These are phyloP conservation scores for Thaleichthys pacificus DNA, from an alignment of 2,797 vertebrate genomes.

Conservation along the genomic window DNA sequence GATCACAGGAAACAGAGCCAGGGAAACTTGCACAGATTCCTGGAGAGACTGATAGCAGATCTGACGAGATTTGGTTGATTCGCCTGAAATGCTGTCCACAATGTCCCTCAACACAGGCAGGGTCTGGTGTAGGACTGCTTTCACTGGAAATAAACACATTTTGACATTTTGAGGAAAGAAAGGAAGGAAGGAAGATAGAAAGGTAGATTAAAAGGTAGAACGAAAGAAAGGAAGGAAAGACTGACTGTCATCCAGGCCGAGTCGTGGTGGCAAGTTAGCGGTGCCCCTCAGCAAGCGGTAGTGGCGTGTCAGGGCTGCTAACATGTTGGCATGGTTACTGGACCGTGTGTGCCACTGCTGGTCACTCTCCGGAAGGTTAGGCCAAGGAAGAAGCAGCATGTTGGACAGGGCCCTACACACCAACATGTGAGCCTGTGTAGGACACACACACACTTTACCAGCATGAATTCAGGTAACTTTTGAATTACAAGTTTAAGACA, in stretches of 20 bases:
- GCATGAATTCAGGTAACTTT: background rate
- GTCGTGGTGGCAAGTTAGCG: slow-evolving; percentile 67
- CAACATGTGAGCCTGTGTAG: slow-evolving; percentile 86
- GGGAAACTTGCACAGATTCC: slow-evolving; percentile 95
- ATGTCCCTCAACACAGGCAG: slow-evolving; percentile 89
- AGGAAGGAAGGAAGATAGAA: background rate
- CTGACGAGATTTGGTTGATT: slow-evolving; percentile 96
- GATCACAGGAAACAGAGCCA: slow-evolving; percentile 92
- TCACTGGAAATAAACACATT: slow-evolving; percentile 71
- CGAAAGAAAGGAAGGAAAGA: background rate
- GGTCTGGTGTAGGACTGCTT: slow-evolving; percentile 90
- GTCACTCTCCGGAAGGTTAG: slow-evolving; percentile 89
- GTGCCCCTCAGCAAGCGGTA: slow-evolving; percentile 84
- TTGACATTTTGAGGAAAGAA: background rate
- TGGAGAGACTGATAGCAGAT: slow-evolving; percentile 98
- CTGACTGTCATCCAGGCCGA: slow-evolving; percentile 59
- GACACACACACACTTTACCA: slow-evolving; percentile 10
- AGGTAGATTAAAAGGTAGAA: background rate
- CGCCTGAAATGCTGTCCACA: slow-evolving; percentile 92
- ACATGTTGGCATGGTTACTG: slow-evolving; percentile 85
- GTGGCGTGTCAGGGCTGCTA: slow-evolving; percentile 87
- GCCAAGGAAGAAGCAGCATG: slow-evolving; percentile 93
- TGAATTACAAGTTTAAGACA: no score
- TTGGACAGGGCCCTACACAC: slow-evolving; percentile 93
- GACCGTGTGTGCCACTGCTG: slow-evolving; percentile 96